Evolutionary conservation across 1,140 invertebrate species (phyloP).

Genomic region (Ceratosolen fusciceps): DNA sequence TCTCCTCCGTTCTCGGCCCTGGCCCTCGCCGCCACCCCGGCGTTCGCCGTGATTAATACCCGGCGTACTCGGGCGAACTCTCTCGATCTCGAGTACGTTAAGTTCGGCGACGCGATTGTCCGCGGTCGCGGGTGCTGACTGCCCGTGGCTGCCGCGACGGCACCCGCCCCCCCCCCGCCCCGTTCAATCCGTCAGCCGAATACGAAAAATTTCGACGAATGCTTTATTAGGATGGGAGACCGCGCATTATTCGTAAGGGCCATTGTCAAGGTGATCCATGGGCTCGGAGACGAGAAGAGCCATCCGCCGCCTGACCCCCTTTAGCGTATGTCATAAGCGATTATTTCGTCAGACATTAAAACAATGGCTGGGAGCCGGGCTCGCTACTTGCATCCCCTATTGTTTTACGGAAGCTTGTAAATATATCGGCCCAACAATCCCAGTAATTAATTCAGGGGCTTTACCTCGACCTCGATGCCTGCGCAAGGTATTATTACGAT

Average conservation of each 20-base stretch:
- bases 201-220: no score
- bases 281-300: not conserved
- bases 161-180: not conserved
- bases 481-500: no score
- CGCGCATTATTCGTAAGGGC: constrained; percentile 6
- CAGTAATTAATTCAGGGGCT: not conserved
- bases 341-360: constrained; percentile 10
- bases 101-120: no score
- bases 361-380: not conserved
- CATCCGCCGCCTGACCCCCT: no score
- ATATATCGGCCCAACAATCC: not conserved
- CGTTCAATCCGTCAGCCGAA: no score
- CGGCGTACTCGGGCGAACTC: not conserved
- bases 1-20: not conserved
- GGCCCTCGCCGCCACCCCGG: no score
- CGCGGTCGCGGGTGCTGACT: no score
- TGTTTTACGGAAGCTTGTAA: not conserved
- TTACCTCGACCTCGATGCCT: no score
- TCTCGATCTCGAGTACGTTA: no score
- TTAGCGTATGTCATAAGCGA: not conserved
- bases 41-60: no score
- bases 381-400: not conserved
- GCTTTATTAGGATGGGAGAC: no score
- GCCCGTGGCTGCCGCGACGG: no score
- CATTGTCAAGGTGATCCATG: constrained; percentile 26